phyloP scores from a whole-genome alignment of 2,797 vertebrate genomes.

The Silurus aristotelis region DNA sequence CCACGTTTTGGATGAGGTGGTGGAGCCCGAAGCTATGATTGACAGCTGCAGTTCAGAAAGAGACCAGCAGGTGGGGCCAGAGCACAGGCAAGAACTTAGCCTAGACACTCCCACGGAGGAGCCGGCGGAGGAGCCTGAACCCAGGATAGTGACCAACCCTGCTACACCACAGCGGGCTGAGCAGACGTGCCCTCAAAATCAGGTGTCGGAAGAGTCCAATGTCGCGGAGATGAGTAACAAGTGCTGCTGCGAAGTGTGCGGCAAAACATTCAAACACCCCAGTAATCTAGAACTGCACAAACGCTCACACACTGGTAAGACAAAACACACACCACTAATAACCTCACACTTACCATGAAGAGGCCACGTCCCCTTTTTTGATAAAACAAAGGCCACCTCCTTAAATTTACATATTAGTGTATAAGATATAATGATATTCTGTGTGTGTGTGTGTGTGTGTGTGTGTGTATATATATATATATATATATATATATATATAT shows the following conservation, averaged over 20 bases:
- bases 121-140: slow-evolving; percentile 36
- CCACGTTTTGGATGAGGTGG: slow-evolving; percentile 75
- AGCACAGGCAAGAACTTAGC: slow-evolving; percentile 12
- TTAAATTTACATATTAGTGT: background rate
- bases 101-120: slow-evolving; percentile 55
- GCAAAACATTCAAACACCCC: slow-evolving; percentile 95
- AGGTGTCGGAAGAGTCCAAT: slow-evolving; percentile 9
- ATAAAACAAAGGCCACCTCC: background rate
- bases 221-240: slow-evolving; percentile 75
- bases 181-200: slow-evolving; percentile 62
- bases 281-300: slow-evolving; percentile 97
- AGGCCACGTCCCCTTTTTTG: background rate
- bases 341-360: background rate
- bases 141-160: slow-evolving; percentile 41
- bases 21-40: slow-evolving; percentile 14
- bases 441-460: background rate
- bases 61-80: background rate
- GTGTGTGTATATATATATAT: background rate
- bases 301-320: slow-evolving; percentile 93
- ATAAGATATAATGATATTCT: background rate
- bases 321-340: slow-evolving; percentile 6
- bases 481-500: background rate
- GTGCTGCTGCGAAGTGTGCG: slow-evolving; percentile 87
- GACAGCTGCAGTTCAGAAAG: slow-evolving; percentile 31
- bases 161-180: slow-evolving; percentile 58